A percentile compares a stretch with the other conserved stretches of the same genome.
Evolutionary conservation across 2,113 vertebrate species (phyloP).

Genomic region (Spea bombifrons): DNA sequence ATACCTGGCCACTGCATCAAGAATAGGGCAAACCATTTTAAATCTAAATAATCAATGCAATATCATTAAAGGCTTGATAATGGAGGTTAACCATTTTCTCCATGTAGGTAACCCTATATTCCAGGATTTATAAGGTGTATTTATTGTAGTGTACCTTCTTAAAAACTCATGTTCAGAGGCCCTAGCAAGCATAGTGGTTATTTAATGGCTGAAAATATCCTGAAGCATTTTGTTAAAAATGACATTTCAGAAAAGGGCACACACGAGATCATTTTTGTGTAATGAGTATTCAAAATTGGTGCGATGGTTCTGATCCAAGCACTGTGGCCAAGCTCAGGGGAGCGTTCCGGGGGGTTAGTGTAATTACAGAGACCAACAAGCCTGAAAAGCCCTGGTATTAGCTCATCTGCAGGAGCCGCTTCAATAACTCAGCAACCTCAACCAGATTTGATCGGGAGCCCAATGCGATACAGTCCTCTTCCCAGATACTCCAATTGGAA

Average conservation of each 20-base stretch:
- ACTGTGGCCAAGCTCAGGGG: constrained; percentile 32
- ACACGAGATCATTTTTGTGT: constrained; percentile 15
- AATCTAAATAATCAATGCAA: no score
- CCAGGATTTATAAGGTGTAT: no score
- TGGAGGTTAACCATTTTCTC: no score
- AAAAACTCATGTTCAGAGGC: constrained; percentile 4
- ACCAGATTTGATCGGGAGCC: constrained; percentile 38
- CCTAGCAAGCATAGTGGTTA: constrained; percentile 5
- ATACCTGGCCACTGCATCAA: no score
- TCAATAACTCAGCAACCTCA: constrained; percentile 33
- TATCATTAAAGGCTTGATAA: no score
- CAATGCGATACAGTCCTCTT: constrained; percentile 30
- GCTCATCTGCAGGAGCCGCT: constrained; percentile 29
- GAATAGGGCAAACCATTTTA: no score
- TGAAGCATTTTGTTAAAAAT: constrained; percentile 11
- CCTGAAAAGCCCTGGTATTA: constrained; percentile 40
- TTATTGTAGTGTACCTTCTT: neutral
- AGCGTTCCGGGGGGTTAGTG: constrained; percentile 35
- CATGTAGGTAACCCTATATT: no score
- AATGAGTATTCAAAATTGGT: constrained; percentile 34
- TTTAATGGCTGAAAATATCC: neutral
- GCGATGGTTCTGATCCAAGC: constrained; percentile 29
- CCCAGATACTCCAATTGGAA: constrained; percentile 45
- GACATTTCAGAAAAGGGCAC: constrained; percentile 14
- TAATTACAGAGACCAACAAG: constrained; percentile 46